Conservation (phyloP, 2,113 vertebrate genomes). For the Rhabdornis inornatus region DNA sequence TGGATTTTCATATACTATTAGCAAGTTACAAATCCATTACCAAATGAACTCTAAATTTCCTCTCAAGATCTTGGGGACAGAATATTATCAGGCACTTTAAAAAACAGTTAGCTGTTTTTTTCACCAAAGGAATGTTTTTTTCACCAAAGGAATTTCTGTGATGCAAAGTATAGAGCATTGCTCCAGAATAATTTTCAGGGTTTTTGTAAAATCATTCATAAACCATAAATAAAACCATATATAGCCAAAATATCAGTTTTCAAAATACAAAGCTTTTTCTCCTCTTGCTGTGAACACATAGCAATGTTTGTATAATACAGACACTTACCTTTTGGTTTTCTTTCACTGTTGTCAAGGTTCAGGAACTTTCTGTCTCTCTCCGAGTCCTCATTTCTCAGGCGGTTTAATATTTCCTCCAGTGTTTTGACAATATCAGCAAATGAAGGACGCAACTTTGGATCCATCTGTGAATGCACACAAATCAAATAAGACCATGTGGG, state of each 20-base stretch:
- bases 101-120: neutral
- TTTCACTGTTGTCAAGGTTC: constrained; percentile 74
- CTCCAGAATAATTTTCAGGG: neutral
- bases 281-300: neutral
- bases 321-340: constrained; percentile 84
- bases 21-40: neutral
- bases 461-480: constrained; percentile 80
- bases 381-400: constrained; percentile 79
- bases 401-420: constrained; percentile 82
- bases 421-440: constrained; percentile 86
- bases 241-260: neutral
- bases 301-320: neutral
- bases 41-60: neutral
- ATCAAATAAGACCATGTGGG: neutral
- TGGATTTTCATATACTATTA: neutral
- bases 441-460: constrained; percentile 91
- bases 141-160: neutral
- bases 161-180: neutral
- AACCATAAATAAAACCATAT: neutral
- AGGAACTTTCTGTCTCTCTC: constrained; percentile 76
- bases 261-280: neutral
- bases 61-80: neutral
- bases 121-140: neutral
- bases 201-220: neutral
- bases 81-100: neutral